phyloP scores from a whole-genome alignment of 2,113 vertebrate genomes.

The Xenopus tropicalis region UCB_Xtro_10.0 CM004452.2:27091001-27091500 shows the following conservation, averaged over 20 bases:
- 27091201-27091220: no score
- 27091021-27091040: no score
- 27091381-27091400: conserved; percentile 75
- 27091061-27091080: not conserved
- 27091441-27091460: conserved; percentile 54
- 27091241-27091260: no score
- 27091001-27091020: no score
- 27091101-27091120: not conserved
- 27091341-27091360: conserved; percentile 44
- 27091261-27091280: no score
- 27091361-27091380: conserved; percentile 62
- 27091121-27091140: not conserved
- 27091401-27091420: conserved; percentile 51
- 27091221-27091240: no score
- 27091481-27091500: conserved; percentile 71
- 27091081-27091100: not conserved
- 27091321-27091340: conserved; percentile 46
- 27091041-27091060: no score
- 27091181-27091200: not conserved
- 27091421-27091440: conserved; percentile 67
- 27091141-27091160: not conserved
- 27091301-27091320: conserved; percentile 17
- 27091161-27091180: not conserved
- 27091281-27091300: not conserved
- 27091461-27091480: conserved; percentile 65